Evolutionary conservation across 2,797 vertebrate genomes (phyloP).

Genomic region (Neomorphus geoffroyi): DNA sequence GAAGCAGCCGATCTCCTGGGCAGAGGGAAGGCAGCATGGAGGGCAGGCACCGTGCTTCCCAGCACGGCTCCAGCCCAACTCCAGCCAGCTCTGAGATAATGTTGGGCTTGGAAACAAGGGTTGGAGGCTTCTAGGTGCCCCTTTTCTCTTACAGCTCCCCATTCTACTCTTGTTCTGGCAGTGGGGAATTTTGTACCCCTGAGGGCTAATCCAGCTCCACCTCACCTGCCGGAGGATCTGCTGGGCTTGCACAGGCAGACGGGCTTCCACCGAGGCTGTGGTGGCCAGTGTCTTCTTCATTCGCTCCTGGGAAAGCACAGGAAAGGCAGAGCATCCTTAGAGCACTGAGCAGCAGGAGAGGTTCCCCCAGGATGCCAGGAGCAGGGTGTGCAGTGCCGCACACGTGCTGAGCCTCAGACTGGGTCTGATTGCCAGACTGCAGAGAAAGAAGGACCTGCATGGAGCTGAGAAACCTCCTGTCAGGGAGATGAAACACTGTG

Average conservation of each 20-base stretch:
- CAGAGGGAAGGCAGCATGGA: not conserved
- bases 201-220: fast-evolving
- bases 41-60: fast-evolving
- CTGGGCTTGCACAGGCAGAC: conserved; percentile 50
- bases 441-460: not conserved
- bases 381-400: fast-evolving
- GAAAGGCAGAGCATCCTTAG: not conserved
- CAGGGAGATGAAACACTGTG: fast-evolving
- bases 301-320: not conserved
- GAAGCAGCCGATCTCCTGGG: conserved; percentile 75
- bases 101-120: not conserved
- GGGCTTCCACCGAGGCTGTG: not conserved
- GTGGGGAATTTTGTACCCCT: not conserved
- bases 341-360: not conserved
- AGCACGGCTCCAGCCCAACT: not conserved
- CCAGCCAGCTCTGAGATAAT: not conserved
- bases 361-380: not conserved
- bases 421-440: fast-evolving
- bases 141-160: fast-evolving
- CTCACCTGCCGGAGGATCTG: conserved; percentile 74
- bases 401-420: fast-evolving
- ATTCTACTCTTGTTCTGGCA: not conserved
- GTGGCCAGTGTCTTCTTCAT: conserved; percentile 11
- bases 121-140: not conserved
- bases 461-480: not conserved